These are phyloP conservation scores for Rhadina sibilatrix DNA, from an alignment of 2,113 vertebrate genomes.

Conservation along the genomic window DNA sequence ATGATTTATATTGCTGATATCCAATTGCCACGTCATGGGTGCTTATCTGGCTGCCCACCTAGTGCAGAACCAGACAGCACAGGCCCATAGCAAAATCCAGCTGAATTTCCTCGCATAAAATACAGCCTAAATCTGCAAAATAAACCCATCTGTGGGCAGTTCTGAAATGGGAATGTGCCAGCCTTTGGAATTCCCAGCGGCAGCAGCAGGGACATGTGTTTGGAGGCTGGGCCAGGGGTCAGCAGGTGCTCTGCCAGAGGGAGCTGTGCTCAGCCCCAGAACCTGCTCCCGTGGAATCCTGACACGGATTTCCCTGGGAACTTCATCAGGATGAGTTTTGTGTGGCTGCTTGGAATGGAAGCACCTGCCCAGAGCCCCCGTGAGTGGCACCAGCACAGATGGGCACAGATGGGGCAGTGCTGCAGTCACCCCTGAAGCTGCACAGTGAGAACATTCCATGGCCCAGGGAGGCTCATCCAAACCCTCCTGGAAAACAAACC, in stretches of 20 bases:
- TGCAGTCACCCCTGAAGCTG: not conserved
- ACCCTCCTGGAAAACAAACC: not conserved
- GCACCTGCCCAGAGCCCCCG: not conserved
- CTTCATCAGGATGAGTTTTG: not conserved
- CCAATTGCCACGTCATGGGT: accelerated
- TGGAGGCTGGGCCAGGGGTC: not conserved
- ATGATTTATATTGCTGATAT: not conserved
- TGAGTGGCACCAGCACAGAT: not conserved
- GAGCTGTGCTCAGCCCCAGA: not conserved
- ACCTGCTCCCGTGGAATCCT: not conserved
- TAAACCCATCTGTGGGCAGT: accelerated
- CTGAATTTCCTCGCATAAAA: not conserved
- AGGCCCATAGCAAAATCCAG: not conserved
- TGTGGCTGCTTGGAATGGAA: not conserved
- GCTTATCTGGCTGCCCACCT: not conserved
- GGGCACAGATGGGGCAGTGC: not conserved
- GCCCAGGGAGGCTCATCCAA: not conserved
- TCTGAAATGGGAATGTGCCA: not conserved
- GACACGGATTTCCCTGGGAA: not conserved
- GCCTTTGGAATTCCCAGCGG: not conserved
- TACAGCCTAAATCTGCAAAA: not conserved
- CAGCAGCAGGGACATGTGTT: not conserved
- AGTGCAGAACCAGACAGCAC: not conserved
- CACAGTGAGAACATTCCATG: not conserved
- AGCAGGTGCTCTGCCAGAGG: not conserved